Percentiles rank a stretch among this genome's conserved stretches.
phyloP scores from a whole-genome alignment of 2,888 invertebrate genomes.

The Perizoma flavofasciatum region DNA sequence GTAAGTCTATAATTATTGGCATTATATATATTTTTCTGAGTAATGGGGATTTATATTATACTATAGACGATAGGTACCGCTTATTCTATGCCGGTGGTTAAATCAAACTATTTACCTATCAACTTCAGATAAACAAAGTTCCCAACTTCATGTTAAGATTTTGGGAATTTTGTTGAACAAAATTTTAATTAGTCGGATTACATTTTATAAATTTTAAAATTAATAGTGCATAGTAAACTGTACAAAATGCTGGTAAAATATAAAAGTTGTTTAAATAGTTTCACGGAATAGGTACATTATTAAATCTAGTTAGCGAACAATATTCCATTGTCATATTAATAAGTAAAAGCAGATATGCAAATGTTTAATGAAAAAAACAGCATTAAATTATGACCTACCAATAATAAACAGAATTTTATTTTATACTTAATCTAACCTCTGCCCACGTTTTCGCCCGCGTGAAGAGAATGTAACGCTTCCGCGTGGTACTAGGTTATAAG shows the following conservation, averaged over 20 bases:
- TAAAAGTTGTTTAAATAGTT: constrained; percentile 83
- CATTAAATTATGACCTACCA: constrained; percentile 84
- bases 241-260: constrained; percentile 78
- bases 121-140: constrained; percentile 37
- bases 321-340: constrained; percentile 84
- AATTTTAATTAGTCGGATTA: constrained; percentile 48
- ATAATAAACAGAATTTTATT: constrained; percentile 55
- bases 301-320: constrained; percentile 81
- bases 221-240: constrained; percentile 65
- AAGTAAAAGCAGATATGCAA: constrained; percentile 79
- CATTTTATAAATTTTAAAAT: constrained; percentile 56
- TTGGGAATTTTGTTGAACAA: constrained; percentile 47
- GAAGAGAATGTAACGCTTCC: no score
- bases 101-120: constrained; percentile 37
- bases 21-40: constrained; percentile 31
- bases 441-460: no score
- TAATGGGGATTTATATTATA: constrained; percentile 23
- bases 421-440: no score
- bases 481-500: no score
- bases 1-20: constrained; percentile 19
- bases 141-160: constrained; percentile 33
- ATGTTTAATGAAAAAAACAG: constrained; percentile 80
- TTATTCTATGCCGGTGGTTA: constrained; percentile 25
- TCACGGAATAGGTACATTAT: constrained; percentile 68
- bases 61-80: constrained; percentile 21